Percentiles rank a stretch among this genome's conserved stretches.
Evolutionary conservation across 2,797 vertebrate species (phyloP).

Genomic region (Megalops cyprinoides): DNA sequence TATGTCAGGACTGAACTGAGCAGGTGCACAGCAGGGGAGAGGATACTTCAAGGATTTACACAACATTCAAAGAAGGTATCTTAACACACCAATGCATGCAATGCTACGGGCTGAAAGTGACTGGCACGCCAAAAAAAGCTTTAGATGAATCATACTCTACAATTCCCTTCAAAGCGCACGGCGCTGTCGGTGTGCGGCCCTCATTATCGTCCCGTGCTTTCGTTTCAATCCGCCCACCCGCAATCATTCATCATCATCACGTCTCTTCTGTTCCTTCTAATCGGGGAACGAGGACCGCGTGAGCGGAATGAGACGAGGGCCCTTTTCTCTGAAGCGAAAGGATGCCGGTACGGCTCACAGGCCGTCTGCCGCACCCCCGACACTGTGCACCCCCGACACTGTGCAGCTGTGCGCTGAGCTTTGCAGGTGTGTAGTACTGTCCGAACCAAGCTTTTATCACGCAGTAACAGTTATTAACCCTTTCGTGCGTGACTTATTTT

Average conservation of each 20-base stretch:
- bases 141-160: not conserved
- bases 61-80: too few species aligned
- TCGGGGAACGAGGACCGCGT: not conserved
- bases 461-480: conserved; percentile 8
- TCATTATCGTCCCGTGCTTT: not conserved
- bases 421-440: not conserved
- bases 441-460: not conserved
- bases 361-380: too few species aligned
- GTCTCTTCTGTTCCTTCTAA: not conserved
- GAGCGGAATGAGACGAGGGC: not conserved
- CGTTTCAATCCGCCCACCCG: not conserved
- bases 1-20: too few species aligned
- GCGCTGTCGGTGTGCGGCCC: too few species aligned
- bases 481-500: too few species aligned
- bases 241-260: too few species aligned
- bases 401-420: not conserved
- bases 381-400: not conserved
- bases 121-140: not conserved
- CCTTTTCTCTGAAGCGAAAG: not conserved
- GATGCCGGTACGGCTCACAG: not conserved
- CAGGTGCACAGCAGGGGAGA: too few species aligned
- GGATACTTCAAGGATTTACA: too few species aligned
- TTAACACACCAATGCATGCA: not conserved
- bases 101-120: not conserved
- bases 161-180: not conserved